These are phyloP conservation scores for Eustalomyia histrio DNA, from an alignment of 2,888 invertebrate genomes.

Conservation along the genomic window DNA sequence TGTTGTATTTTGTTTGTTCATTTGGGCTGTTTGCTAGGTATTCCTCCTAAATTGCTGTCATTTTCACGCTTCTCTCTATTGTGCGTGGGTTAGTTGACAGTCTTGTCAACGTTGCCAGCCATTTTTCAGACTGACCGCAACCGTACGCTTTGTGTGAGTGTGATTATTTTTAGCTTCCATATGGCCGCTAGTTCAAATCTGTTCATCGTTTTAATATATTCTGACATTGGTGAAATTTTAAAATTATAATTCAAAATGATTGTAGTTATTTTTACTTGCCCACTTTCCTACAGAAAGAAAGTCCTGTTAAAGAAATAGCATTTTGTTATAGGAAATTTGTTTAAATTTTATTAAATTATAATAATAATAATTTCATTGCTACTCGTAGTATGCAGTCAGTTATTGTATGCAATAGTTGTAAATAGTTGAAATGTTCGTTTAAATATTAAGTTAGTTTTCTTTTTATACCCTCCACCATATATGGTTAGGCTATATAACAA, in stretches of 20 bases:
- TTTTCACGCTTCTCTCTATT: constrained; percentile 5
- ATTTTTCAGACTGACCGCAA: not conserved
- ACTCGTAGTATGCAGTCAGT: not conserved
- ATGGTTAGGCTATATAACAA: too few species aligned
- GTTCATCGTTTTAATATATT: not conserved
- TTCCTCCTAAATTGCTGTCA: not conserved
- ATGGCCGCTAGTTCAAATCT: constrained; percentile 3
- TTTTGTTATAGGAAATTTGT: not conserved
- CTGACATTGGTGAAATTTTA: constrained; percentile 27
- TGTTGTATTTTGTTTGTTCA: not conserved
- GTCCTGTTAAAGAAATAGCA: too few species aligned
- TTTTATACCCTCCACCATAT: too few species aligned
- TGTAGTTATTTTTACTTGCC: constrained; percentile 25
- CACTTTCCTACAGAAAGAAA: not conserved
- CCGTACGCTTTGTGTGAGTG: too few species aligned
- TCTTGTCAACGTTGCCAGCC: constrained; percentile 8
- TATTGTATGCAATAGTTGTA: not conserved
- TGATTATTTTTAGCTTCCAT: too few species aligned
- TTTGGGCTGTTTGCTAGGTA: constrained; percentile 9
- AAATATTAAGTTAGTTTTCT: not conserved
- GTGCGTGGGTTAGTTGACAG: constrained; percentile 39
- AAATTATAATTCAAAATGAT: constrained; percentile 17
- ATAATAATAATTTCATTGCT: not conserved
- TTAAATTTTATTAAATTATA: not conserved
- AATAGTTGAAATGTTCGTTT: not conserved